A percentile compares a stretch with the other conserved stretches of the same genome.
Conservation (phyloP, 1,140 invertebrate genomes). For the Spodoptera frugiperda region DNA sequence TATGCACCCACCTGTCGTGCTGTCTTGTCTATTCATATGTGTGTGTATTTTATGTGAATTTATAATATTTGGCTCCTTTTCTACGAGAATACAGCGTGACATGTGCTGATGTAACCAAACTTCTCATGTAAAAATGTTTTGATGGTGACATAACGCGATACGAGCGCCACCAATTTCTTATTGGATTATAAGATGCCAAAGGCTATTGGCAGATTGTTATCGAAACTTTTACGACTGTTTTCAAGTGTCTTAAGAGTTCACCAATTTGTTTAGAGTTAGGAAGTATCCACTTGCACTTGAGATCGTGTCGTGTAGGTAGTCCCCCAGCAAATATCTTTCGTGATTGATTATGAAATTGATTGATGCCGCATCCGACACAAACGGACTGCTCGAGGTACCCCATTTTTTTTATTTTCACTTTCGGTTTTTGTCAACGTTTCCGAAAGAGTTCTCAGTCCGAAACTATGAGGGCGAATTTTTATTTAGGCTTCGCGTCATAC, state of each 20-base stretch:
- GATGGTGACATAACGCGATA: constrained; percentile 17
- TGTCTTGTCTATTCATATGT: constrained; percentile 46
- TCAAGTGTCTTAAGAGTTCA: neutral
- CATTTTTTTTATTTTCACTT: constrained; percentile 6
- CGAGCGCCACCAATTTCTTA: constrained; percentile 6
- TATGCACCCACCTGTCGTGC: constrained; percentile 61
- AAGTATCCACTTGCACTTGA: neutral
- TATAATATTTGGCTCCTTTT: constrained; percentile 21
- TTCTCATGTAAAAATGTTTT: neutral
- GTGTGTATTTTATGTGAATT: constrained; percentile 49
- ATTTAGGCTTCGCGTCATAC: constrained; percentile 65
- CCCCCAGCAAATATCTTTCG: neutral
- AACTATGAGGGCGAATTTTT: constrained; percentile 45
- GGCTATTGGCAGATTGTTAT: constrained; percentile 4
- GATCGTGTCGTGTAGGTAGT: neutral
- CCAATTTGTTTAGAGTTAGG: neutral
- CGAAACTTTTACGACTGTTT: neutral
- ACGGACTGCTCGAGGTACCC: neutral
- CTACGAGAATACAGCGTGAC: neutral
- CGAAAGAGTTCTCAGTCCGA: constrained; percentile 25
- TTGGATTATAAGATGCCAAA: constrained; percentile 1
- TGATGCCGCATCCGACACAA: constrained; percentile 3
- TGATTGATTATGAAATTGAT: constrained; percentile 34
- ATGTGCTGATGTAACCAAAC: constrained; percentile 26
- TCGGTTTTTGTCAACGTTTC: constrained; percentile 20